Conservation (phyloP, 2,113 vertebrate species). For the Clarias magur region DNA sequence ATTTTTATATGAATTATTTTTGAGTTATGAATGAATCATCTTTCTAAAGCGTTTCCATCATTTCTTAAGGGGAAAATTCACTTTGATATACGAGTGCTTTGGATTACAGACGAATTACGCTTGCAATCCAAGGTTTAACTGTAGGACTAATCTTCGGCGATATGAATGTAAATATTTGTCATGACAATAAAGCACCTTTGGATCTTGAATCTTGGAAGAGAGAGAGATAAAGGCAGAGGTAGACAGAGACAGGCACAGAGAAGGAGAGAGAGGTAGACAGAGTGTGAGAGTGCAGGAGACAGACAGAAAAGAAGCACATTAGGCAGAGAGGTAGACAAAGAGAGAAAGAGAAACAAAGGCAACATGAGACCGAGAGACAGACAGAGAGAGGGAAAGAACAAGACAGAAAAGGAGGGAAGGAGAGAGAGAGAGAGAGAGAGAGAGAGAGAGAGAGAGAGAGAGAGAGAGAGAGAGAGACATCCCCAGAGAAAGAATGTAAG, state of each 20-base stretch:
- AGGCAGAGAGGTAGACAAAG: neutral
- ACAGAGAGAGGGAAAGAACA: neutral
- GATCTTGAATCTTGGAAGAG: constrained; percentile 48
- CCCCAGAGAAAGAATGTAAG: neutral
- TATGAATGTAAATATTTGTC: too few species aligned
- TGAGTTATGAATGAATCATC: too few species aligned
- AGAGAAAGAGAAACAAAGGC: neutral
- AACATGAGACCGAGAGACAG: neutral
- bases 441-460: neutral
- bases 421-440: neutral
- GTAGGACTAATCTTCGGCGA: too few species aligned
- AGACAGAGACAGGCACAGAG: neutral
- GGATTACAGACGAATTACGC: too few species aligned
- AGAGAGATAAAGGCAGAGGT: constrained; percentile 64
- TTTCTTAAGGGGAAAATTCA: too few species aligned
- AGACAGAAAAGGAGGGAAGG: too few species aligned
- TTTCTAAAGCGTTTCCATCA: too few species aligned
- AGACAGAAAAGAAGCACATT: neutral
- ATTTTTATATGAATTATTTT: too few species aligned
- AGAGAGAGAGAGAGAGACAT: neutral
- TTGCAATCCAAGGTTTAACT: too few species aligned
- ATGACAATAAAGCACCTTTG: too few species aligned
- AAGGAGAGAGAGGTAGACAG: neutral
- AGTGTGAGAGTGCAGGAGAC: neutral
- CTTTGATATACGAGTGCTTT: too few species aligned